Conservation (phyloP, 2,797 vertebrate species). For the Enteromius afrohamiltoni region DNA sequence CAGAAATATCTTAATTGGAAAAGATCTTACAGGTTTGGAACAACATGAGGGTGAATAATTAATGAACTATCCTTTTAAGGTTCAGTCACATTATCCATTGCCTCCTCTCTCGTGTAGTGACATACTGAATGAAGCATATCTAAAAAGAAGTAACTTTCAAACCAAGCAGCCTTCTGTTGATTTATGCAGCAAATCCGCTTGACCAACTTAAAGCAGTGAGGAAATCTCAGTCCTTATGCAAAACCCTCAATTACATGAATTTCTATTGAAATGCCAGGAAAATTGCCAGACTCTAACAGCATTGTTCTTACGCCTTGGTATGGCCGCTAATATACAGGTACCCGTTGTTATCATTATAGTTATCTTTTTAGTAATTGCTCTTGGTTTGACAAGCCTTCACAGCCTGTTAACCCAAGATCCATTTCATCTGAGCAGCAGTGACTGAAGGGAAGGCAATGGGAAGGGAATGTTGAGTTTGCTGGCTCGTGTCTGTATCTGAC, state of each 20-base stretch:
- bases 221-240: not conserved
- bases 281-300: not conserved
- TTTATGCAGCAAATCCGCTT: not conserved
- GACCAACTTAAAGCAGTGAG: not conserved
- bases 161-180: not conserved
- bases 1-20: not conserved
- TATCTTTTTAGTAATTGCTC: not conserved
- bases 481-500: constrained; percentile 20
- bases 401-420: constrained; percentile 37
- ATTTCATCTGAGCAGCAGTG: constrained; percentile 14
- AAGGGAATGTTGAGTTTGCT: constrained; percentile 20
- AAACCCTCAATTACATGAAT: not conserved
- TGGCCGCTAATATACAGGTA: not conserved
- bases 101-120: not conserved
- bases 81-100: not conserved
- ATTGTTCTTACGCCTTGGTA: not conserved
- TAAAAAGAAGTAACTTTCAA: not conserved
- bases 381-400: not conserved
- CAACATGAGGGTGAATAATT: not conserved
- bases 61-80: not conserved
- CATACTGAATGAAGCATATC: not conserved
- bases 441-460: constrained; percentile 28
- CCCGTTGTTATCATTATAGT: not conserved
- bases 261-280: not conserved
- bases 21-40: not conserved